Percentiles rank a stretch among this genome's conserved stretches.
Conservation (phyloP, 2,888 invertebrate genomes). For the Phaedon cochleariae region DNA sequence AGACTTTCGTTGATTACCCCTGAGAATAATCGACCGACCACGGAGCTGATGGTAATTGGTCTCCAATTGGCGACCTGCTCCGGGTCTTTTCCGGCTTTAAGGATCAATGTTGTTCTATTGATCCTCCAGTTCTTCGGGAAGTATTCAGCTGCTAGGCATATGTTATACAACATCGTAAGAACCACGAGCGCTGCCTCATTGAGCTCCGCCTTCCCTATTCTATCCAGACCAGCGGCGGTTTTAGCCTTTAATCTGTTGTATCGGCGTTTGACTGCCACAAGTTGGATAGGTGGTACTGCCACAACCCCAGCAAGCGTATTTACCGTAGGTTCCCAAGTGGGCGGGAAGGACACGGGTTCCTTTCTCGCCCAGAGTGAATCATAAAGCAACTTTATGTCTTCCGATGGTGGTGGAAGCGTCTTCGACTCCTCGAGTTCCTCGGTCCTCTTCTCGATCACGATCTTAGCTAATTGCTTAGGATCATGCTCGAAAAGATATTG, state of each 20-base stretch:
- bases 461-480: not conserved
- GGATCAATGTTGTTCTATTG: conserved; percentile 7
- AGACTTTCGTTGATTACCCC: conserved; percentile 40
- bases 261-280: not conserved
- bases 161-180: not conserved
- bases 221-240: not conserved
- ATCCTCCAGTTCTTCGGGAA: conserved; percentile 2
- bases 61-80: not conserved
- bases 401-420: not conserved
- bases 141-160: not conserved
- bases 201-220: not conserved
- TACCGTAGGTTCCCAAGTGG: not conserved
- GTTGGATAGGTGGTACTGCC: not conserved
- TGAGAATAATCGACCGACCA: conserved; percentile 6
- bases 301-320: not conserved
- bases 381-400: not conserved
- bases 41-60: conserved; percentile 5
- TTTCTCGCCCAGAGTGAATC: not conserved
- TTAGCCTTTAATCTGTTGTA: not conserved
- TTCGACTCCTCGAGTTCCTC: not conserved
- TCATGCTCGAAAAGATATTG: not conserved
- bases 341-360: not conserved
- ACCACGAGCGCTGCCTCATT: not conserved
- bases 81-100: conserved; percentile 4
- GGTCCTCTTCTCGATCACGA: not conserved